A percentile compares a stretch with the other conserved stretches of the same genome.
Evolutionary conservation across 2,113 vertebrate species (phyloP).

Genomic region (Aviceda subcristata): DNA sequence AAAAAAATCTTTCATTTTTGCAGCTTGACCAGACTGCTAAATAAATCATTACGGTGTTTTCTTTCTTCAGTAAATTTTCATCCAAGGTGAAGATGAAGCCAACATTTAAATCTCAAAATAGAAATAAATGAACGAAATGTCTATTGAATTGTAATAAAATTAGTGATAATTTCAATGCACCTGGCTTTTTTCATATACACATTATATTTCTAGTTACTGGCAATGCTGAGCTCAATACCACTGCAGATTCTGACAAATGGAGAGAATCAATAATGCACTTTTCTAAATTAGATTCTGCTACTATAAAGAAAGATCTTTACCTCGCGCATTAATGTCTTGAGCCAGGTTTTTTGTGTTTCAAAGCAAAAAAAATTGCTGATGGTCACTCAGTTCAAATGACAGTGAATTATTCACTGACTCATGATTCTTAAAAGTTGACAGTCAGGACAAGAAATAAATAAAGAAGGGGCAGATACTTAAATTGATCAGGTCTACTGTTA

Average conservation of each 20-base stretch:
- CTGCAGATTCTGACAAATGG: constrained; percentile 40
- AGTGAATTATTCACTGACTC: constrained; percentile 15
- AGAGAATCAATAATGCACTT: constrained; percentile 55
- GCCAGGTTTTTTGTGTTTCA: neutral
- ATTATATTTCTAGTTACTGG: constrained; percentile 53
- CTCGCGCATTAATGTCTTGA: neutral
- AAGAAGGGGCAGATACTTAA: neutral
- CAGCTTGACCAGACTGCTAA: neutral
- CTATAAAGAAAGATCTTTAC: constrained; percentile 10
- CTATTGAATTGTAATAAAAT: constrained; percentile 51
- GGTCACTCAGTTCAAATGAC: constrained; percentile 5
- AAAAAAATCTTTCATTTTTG: neutral
- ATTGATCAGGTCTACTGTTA: constrained; percentile 2
- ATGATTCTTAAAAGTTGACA: neutral
- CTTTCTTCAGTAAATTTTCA: constrained; percentile 22
- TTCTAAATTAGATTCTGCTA: constrained; percentile 50
- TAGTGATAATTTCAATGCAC: constrained; percentile 41
- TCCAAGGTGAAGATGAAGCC: constrained; percentile 27
- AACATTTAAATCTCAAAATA: constrained; percentile 41
- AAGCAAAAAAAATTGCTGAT: neutral
- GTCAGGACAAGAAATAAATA: constrained; percentile 23
- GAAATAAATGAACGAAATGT: constrained; percentile 25
- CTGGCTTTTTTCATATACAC: constrained; percentile 54
- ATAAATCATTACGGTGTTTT: neutral
- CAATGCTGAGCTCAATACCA: constrained; percentile 18